Percentiles rank a stretch among this genome's conserved stretches.
Evolutionary conservation across 2,888 invertebrate species (phyloP).

Genomic region (Strigamia transsilvanica): DNA sequence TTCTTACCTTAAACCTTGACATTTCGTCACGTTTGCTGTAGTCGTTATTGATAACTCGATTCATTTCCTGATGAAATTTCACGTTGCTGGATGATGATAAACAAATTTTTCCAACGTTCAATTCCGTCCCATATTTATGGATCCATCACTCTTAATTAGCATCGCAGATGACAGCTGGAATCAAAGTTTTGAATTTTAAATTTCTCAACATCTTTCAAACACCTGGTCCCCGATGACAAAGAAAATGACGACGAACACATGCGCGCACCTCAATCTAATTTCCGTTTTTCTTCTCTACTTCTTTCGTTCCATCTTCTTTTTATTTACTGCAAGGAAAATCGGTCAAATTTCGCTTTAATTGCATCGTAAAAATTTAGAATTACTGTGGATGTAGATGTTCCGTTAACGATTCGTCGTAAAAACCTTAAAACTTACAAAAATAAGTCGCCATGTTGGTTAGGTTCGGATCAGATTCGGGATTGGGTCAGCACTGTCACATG

Average conservation of each 20-base stretch:
- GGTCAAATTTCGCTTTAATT: too few species aligned
- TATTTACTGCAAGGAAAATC: too few species aligned
- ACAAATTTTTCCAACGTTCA: not conserved
- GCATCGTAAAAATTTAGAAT: too few species aligned
- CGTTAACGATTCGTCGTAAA: too few species aligned
- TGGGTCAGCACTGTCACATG: too few species aligned
- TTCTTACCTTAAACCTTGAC: not conserved
- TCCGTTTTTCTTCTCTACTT: not conserved
- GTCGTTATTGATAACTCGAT: not conserved
- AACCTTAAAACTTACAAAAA: too few species aligned
- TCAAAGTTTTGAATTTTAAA: not conserved
- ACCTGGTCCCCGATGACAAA: not conserved
- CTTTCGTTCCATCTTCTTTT: too few species aligned
- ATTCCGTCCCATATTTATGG: not conserved
- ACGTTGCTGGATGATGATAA: too few species aligned
- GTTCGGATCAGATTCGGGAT: too few species aligned
- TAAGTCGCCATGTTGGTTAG: too few species aligned
- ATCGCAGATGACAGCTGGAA: not conserved
- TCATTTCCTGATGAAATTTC: not conserved
- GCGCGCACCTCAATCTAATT: not conserved
- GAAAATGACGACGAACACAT: not conserved
- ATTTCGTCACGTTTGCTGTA: not conserved
- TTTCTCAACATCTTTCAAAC: not conserved
- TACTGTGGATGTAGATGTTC: too few species aligned
- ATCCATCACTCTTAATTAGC: not conserved